Base-by-base conservation (phyloP, 2,113 vertebrate genomes). In the Genyomyrus donnyi region DNA sequence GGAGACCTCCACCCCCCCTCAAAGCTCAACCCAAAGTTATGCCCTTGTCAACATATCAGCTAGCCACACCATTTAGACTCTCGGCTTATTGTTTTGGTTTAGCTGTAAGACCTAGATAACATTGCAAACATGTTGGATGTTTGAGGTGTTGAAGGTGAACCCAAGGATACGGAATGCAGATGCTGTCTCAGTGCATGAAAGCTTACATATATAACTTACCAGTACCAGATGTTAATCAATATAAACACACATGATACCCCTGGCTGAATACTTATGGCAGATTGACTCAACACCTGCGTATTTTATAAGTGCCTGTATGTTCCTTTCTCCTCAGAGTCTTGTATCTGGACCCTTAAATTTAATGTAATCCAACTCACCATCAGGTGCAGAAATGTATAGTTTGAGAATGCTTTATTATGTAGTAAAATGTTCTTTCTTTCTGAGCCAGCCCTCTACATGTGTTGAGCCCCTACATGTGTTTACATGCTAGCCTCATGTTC, bases 171-270 rank as follows among this genome's bases (percentile, higher is more conserved):
- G 50, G 83, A 85, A 89, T n/a, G 24, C 91, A 70, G 91, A 92
- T 89, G 91, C 89, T 85, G 88, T 93, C 91, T 93, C 88, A 92
- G 90, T 91, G 92, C 74, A 91, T 90, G 91, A 93, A 89, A 93
- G 92, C 91, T 94, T 92, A 92, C 70, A 91, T 92, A 92, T 90
- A 93, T 91, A 93, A 93, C 93, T 91, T 91, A 94, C 90, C 90
- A 92, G 91, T 89, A 92, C 93, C 94, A 95, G 93, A 95, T 96
- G 94, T 94, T 93, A 92, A 93, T 94, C 92, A 94, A 93, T 24
- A 88, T 91, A 80, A 92, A 74, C 93, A 27, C 91, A 90, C 66
- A 89, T 62, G 86, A 85, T 91, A 90, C 80, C 80, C 19, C 11
- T 74, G 83, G 56, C 88, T 89, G 80, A 42, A 91, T 85, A 87